Conservation (phyloP, 2,797 vertebrate genomes). For the Hippopotamyrus pictus region DNA sequence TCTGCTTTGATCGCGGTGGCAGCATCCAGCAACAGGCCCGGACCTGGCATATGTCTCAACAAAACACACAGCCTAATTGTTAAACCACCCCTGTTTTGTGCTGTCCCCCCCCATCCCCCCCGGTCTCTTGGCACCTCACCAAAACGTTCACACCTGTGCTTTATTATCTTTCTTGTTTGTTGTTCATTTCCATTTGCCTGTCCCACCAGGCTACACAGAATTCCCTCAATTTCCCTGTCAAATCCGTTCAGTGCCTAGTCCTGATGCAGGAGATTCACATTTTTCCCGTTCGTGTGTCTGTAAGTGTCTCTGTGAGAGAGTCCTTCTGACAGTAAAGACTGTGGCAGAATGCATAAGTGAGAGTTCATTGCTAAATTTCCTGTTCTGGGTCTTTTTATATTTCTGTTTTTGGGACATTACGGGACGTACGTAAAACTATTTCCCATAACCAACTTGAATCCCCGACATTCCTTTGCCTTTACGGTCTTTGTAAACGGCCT, state of each 20-base stretch:
- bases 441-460: not conserved
- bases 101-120: too few species aligned
- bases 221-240: not conserved
- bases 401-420: not conserved
- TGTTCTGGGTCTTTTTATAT: not conserved
- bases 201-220: not conserved
- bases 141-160: not conserved
- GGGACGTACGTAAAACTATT: not conserved
- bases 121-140: not conserved
- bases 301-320: not conserved
- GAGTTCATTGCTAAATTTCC: not conserved
- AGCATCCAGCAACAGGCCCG: not conserved
- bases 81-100: not conserved
- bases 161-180: not conserved
- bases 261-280: not conserved
- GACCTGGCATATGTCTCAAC: not conserved
- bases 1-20: not conserved
- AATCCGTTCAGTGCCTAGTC: not conserved
- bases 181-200: not conserved
- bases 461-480: not conserved
- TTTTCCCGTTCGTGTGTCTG: not conserved
- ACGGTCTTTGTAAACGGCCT: not conserved
- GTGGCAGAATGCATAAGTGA: not conserved
- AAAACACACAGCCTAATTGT: not conserved
- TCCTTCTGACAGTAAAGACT: not conserved